Evolutionary conservation across 2,888 invertebrate genomes (phyloP).

Genomic region (Blastobasis adustella): DNA sequence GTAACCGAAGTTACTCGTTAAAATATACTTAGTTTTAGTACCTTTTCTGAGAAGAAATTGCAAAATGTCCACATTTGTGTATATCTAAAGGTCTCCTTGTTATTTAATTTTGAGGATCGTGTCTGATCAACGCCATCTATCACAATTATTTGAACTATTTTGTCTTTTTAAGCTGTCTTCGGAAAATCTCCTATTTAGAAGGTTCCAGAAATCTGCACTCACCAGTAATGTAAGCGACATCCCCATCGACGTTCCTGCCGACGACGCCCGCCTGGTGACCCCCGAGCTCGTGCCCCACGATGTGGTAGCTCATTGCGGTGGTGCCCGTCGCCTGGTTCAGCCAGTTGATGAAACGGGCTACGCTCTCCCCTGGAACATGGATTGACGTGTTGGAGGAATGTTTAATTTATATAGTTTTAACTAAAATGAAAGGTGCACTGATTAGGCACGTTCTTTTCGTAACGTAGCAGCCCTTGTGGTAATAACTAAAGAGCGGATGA

Average conservation of each 20-base stretch:
- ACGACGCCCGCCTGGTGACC: slow-evolving; percentile 27
- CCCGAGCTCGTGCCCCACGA: slow-evolving; percentile 27
- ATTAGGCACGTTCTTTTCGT: background rate
- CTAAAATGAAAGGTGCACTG: background rate
- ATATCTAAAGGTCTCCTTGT: background rate
- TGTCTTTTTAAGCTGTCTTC: background rate
- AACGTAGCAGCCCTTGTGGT: background rate
- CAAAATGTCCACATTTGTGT: no score
- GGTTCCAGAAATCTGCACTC: no score
- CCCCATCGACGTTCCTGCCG: slow-evolving; percentile 21
- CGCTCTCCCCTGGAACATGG: slow-evolving; percentile 16
- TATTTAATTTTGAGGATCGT: background rate
- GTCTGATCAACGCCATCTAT: no score
- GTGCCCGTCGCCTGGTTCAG: slow-evolving; percentile 20
- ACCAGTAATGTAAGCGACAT: slow-evolving; percentile 28
- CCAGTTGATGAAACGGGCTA: slow-evolving; percentile 28
- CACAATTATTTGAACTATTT: no score
- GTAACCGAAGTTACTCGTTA: no score
- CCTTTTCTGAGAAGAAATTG: no score
- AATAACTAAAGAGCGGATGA: background rate
- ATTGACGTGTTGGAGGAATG: background rate
- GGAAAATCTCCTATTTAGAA: background rate
- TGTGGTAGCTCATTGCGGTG: slow-evolving; percentile 17
- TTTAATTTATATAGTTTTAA: background rate
- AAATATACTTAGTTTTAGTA: no score